phyloP scores from a whole-genome alignment of 1,140 invertebrate species.

The Drosophila novamexicana region DNA sequence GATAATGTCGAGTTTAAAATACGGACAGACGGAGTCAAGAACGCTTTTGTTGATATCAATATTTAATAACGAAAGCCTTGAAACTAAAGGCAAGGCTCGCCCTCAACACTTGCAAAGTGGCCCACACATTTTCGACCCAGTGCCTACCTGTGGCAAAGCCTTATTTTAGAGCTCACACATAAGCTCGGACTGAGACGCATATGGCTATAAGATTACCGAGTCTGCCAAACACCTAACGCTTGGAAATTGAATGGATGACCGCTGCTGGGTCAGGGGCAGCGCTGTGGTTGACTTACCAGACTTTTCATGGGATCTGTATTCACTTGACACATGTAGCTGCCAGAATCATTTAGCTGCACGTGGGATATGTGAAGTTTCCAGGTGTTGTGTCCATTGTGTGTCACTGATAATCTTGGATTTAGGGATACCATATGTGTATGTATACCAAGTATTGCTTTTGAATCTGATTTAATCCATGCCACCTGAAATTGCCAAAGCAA shows the following conservation, averaged over 20 bases:
- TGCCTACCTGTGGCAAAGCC: conserved; percentile 10
- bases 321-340: conserved; percentile 96
- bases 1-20: too few relatives aligned
- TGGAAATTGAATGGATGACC: conserved; percentile 20
- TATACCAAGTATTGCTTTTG: conserved; percentile 94
- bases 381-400: conserved; percentile 95
- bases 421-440: conserved; percentile 95
- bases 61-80: neutral
- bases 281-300: conserved; percentile 87
- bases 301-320: conserved; percentile 96
- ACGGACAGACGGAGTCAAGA: too few relatives aligned
- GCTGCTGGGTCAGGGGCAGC: neutral
- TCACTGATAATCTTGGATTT: conserved; percentile 92
- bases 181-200: conserved; percentile 40
- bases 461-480: conserved; percentile 96
- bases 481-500: conserved; percentile 87
- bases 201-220: conserved; percentile 48
- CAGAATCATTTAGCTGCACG: conserved; percentile 94
- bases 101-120: neutral
- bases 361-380: conserved; percentile 95
- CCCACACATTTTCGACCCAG: neutral
- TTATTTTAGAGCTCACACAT: conserved; percentile 24
- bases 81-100: neutral
- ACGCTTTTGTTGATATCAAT: neutral
- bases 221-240: conserved; percentile 23